A percentile compares a stretch with the other conserved stretches of the same genome.
phyloP scores from a whole-genome alignment of 2,888 invertebrate species.

The Temnothorax ravouxi region DNA sequence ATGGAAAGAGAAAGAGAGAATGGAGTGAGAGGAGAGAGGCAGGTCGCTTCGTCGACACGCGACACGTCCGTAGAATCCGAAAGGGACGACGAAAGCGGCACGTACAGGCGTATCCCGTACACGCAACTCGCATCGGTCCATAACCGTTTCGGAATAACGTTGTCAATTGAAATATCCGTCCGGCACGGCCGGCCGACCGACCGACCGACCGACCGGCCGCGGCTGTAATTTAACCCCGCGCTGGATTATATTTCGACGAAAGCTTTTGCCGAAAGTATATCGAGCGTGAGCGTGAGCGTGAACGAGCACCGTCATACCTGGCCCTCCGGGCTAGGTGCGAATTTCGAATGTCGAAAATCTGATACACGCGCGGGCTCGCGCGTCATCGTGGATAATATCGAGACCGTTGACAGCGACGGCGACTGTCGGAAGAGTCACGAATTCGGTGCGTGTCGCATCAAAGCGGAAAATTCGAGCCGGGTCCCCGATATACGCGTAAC shows the following conservation, averaged over 20 bases:
- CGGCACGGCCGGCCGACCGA: conserved; percentile 47
- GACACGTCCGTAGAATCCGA: conserved; percentile 53
- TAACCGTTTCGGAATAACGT: conserved; percentile 69
- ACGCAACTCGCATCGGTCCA: conserved; percentile 52
- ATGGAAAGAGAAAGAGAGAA: not conserved
- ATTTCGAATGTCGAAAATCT: conserved; percentile 77
- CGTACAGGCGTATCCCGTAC: conserved; percentile 55
- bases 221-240: conserved; percentile 73
- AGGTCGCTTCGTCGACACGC: conserved; percentile 49
- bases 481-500: conserved; percentile 26
- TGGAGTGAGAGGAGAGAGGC: not conserved
- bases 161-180: conserved; percentile 74
- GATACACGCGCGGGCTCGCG: conserved; percentile 67
- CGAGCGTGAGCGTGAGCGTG: conserved; percentile 49
- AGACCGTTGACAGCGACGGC: conserved; percentile 71
- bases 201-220: conserved; percentile 40
- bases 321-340: conserved; percentile 68
- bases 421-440: conserved; percentile 63
- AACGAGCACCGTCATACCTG: conserved; percentile 59
- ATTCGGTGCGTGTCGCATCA: conserved; percentile 62
- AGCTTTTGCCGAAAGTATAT: conserved; percentile 77
- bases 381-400: conserved; percentile 74
- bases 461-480: conserved; percentile 69
- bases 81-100: conserved; percentile 57
- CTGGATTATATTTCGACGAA: conserved; percentile 75